Percentiles rank a stretch among this genome's conserved stretches.
Evolutionary conservation across 1,140 invertebrate species (phyloP).

Genomic region (Apis dorsata): DNA sequence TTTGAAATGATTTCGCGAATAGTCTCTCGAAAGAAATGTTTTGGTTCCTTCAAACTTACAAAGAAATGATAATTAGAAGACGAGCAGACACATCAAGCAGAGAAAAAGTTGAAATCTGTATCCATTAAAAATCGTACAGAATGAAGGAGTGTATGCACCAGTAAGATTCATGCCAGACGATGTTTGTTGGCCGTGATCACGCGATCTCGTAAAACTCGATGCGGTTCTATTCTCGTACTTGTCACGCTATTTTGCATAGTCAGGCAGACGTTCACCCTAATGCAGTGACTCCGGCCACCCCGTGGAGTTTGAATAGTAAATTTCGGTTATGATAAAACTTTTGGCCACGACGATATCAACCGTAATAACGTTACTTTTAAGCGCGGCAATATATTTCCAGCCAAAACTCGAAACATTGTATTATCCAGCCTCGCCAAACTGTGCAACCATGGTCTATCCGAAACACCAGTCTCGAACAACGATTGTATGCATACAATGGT

Average conservation of each 20-base stretch:
- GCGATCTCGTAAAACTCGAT: conserved; percentile 76
- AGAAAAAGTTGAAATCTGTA: conserved; percentile 50
- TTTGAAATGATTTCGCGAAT: too few relatives aligned
- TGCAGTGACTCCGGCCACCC: conserved; percentile 54
- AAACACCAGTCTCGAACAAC: not conserved
- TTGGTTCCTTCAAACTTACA: too few relatives aligned
- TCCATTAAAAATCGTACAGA: conserved; percentile 49
- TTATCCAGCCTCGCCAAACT: conserved; percentile 18
- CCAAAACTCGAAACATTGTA: conserved; percentile 22
- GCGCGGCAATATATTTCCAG: conserved; percentile 29
- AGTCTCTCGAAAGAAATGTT: too few relatives aligned
- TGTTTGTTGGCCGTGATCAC: conserved; percentile 70
- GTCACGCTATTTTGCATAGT: conserved; percentile 77
- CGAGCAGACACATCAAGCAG: too few relatives aligned
- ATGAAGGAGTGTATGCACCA: conserved; percentile 67
- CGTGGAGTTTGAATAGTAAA: conserved; percentile 64
- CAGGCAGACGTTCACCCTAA: conserved; percentile 73
- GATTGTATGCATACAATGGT: not conserved
- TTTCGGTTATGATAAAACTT: conserved; percentile 63
- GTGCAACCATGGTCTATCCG: not conserved
- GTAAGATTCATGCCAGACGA: conserved; percentile 74
- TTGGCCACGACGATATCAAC: conserved; percentile 52
- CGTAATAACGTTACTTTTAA: conserved; percentile 58
- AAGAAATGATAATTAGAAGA: not conserved
- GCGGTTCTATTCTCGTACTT: conserved; percentile 77